Evolutionary conservation across 2,113 vertebrate genomes (phyloP).

Genomic region (Corythornis madagascariensis): DNA sequence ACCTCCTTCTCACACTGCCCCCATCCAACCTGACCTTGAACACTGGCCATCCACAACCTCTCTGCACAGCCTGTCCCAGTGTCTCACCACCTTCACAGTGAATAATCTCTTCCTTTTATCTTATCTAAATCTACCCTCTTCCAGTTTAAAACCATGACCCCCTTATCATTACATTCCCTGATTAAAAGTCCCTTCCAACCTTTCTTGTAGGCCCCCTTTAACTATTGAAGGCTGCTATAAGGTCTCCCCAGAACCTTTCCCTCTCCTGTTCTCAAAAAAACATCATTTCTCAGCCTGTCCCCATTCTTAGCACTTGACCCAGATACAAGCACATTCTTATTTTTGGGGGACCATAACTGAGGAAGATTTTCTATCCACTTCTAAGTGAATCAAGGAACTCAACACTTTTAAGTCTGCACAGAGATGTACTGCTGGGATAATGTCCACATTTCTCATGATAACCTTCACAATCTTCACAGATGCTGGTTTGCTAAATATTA

Average conservation of each 20-base stretch:
- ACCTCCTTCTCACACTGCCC: neutral
- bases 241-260: too few species aligned
- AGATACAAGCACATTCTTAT: neutral
- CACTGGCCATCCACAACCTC: neutral
- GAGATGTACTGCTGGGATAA: neutral
- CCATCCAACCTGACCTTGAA: too few species aligned
- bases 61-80: neutral
- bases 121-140: neutral
- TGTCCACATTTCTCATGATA: neutral
- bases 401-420: neutral
- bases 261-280: too few species aligned
- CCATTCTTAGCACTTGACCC: neutral
- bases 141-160: too few species aligned
- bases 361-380: neutral
- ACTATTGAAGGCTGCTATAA: too few species aligned
- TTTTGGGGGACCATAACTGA: fast-evolving
- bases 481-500: neutral
- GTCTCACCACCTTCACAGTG: neutral
- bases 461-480: neutral
- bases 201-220: neutral
- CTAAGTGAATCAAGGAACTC: neutral
- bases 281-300: too few species aligned
- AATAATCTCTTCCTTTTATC: too few species aligned
- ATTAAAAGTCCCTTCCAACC: too few species aligned
- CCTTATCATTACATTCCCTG: too few species aligned